A percentile compares a stretch with the other conserved stretches of the same genome.
Conservation (phyloP, 2,797 vertebrate genomes). For the Neosilurus hyrtlii region DNA sequence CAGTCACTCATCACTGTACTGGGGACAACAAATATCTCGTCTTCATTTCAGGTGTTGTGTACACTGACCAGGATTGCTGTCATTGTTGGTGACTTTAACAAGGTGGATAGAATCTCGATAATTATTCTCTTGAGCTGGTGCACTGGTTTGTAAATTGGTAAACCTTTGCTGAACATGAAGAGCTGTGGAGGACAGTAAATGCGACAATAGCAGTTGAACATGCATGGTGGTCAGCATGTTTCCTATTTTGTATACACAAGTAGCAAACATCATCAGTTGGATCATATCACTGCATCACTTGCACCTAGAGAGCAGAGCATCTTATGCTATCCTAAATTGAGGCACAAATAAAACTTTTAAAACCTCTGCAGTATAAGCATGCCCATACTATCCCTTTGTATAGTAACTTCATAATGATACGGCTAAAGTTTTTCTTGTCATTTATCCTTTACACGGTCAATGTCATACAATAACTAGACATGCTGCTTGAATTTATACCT, state of each 20-base stretch:
- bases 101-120: slow-evolving; percentile 59
- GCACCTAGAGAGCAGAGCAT: neutral
- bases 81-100: slow-evolving; percentile 58
- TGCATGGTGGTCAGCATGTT: neutral
- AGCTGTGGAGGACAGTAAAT: slow-evolving; percentile 41
- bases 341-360: neutral
- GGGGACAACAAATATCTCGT: neutral
- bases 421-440: neutral
- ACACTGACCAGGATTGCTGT: slow-evolving; percentile 56
- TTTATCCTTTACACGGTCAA: neutral
- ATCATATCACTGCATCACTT: neutral
- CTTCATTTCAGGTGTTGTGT: neutral
- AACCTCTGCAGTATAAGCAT: neutral
- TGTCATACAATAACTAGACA: too few species aligned
- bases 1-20: slow-evolving; percentile 43
- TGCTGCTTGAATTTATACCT: slow-evolving; percentile 28
- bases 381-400: neutral
- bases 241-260: neutral
- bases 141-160: neutral
- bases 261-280: neutral
- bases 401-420: neutral
- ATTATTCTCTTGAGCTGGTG: slow-evolving; percentile 50
- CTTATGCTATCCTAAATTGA: neutral
- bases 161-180: slow-evolving; percentile 55
- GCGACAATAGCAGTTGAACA: neutral